These are phyloP conservation scores for Scolopax mira DNA, from an alignment of 2,113 vertebrate genomes.

Conservation along the genomic window DNA sequence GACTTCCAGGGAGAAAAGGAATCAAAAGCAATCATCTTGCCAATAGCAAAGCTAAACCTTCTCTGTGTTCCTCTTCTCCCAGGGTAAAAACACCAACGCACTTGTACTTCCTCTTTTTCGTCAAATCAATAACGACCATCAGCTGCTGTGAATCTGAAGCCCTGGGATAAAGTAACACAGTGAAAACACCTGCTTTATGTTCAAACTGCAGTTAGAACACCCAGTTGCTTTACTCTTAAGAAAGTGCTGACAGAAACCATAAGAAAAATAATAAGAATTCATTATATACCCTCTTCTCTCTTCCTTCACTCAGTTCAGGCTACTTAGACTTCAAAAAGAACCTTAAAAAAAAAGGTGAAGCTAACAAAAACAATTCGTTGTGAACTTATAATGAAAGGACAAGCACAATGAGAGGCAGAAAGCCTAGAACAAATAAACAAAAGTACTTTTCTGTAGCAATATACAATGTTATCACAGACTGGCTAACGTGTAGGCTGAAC, in stretches of 20 bases:
- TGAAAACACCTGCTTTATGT: background rate
- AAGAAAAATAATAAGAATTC: background rate
- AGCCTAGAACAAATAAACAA: background rate
- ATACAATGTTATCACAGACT: background rate
- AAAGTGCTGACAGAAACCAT: background rate
- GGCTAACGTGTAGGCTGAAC: background rate
- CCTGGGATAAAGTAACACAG: background rate
- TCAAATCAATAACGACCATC: background rate
- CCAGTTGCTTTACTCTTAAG: background rate
- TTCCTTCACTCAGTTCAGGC: background rate
- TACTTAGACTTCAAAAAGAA: background rate
- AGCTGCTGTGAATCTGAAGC: background rate
- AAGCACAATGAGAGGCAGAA: background rate
- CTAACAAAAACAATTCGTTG: background rate
- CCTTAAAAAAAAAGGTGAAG: background rate
- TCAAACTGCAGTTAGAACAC: background rate
- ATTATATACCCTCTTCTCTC: background rate
- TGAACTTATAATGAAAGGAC: background rate
- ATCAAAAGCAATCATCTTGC: background rate
- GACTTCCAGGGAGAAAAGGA: background rate
- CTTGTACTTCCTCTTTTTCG: background rate
- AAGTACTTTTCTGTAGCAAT: background rate
- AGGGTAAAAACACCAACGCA: background rate
- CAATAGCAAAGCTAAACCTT: background rate
- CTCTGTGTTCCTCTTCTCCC: background rate